Evolutionary conservation across 2,113 vertebrate genomes (phyloP), one percentile per base, ranked within the genome.

Genomic region (Turdus rufiventris): DNA sequence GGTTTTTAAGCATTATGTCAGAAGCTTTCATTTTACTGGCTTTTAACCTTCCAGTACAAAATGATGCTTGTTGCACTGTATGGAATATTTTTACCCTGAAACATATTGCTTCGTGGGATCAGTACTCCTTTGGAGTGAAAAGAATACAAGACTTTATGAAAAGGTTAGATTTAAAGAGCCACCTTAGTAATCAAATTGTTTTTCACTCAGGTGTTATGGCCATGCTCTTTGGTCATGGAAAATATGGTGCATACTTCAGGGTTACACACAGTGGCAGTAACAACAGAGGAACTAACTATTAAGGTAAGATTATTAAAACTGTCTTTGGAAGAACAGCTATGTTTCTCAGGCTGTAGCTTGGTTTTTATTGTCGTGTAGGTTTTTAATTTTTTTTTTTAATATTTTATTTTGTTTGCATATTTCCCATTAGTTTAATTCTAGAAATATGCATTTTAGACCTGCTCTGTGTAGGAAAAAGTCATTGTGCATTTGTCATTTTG

Each of bases 211-310:
- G 98, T 99, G 38, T 92, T 99, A 81, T 97, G 97, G 6, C 99
- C 99, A 0, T 99, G 99, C 92, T 99, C 98, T 9, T 97, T 99
- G 48, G 92, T 97, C 83, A 92, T 99, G 97, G 98, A 99, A 96
- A 99, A 98, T 58, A 98, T 89, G 91, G 87, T 92, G 17, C 97
- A 97, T 36, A 73, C 87, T 60, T 97, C 97, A n/a, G 98, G 97
- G 53, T 97, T 98, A 15, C 97, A 99, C 71, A 98, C 84, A 25
- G 98, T 98, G 83, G 98, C 94, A 34, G 95, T 99, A 79, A 98
- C 77, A 12, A 92, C 99, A 63, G 98, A 99, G 92, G 98, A 99
- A 95, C 96, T 99, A 89, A 97, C 98, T 36, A 74, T 99, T 78
- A 99, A 99, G 98, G 99, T 99, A 84, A 94, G 68, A 12, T 38